Percentiles rank a stretch among this genome's conserved stretches.
phyloP scores from a whole-genome alignment of 2,113 vertebrate species.

The Acrocephalus arundinaceus region DNA sequence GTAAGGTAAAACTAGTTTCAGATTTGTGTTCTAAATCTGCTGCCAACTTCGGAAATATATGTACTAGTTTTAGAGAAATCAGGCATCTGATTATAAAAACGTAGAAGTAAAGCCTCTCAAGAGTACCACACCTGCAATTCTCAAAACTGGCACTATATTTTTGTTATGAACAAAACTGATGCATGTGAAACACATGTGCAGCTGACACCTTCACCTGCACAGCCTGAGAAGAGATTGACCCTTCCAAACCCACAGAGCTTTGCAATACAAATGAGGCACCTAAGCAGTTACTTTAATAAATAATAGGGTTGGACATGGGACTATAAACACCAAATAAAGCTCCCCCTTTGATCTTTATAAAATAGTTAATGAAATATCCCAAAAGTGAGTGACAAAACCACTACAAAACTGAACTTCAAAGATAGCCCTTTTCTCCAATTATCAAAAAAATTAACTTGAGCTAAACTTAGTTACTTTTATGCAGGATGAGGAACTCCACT shows the following conservation, averaged over 20 bases:
- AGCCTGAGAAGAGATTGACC: neutral
- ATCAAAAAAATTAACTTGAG: neutral
- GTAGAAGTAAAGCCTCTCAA: neutral
- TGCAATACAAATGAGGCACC: neutral
- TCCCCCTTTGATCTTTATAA: constrained; percentile 15
- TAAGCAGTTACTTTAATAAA: neutral
- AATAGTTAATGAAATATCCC: neutral
- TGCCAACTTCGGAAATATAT: neutral
- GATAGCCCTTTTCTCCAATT: neutral
- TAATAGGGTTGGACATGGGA: neutral
- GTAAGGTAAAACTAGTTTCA: neutral
- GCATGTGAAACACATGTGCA: neutral
- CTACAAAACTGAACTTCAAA: constrained; percentile 30
- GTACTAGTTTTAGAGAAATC: neutral
- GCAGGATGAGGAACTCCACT: neutral
- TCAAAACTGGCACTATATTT: neutral
- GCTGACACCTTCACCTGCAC: neutral
- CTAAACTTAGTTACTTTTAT: neutral
- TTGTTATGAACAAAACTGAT: neutral
- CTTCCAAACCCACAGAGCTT: neutral
- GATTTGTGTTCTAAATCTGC: neutral
- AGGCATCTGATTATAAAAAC: neutral
- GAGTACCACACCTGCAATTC: neutral
- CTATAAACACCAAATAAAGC: neutral
- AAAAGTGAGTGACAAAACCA: neutral